Evolutionary conservation across 2,113 vertebrate species (phyloP), one percentile per base, ranked within the genome.

Genomic region (Eptatretus burgeri): DNA sequence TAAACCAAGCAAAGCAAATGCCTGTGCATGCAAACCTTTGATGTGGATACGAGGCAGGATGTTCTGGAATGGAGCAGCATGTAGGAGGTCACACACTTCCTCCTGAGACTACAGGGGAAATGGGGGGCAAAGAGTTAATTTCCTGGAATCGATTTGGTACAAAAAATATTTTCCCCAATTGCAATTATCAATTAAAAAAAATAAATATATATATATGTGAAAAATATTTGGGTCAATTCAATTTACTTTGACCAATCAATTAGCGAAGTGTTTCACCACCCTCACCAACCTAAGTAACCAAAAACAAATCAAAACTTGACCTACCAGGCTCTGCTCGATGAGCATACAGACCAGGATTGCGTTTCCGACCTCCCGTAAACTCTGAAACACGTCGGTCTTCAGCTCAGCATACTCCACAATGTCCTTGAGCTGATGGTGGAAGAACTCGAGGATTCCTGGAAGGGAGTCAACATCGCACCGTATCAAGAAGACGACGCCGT

Each of bases 331-430:
- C 71, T 85, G 82, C 68, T 85, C 81, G 14, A 83, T 82, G 50
- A 85, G 80, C 51, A 84, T 75, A 66, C 82, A 85, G 77, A 85
- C 83, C 65, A 85, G 80, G 51, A 85, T 63, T 0, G 82, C 81
- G 9, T 84, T 85, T 64, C 82, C 82, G 69, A 85, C 82, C 71
- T 85, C 82, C 68, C 82, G 72, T 66, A 85, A 76, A 72, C 81
- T 85, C 72, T 85, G 82, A 72, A 85, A 85, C 69, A 82, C 84
- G 62, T 84, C 82, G 0, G 82, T 84, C 73, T 85, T 85, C 70
- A 85, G 71, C 69, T 85, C 82, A 1, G 82, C 82, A 1, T 85
- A 85, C 63, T 85, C 82, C 66, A 85, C 81, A 0, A 85, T 85
- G 72, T 85, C 82, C 70, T 85, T 85, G 70, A 85, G 65, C 72